Evolutionary conservation across 2,797 vertebrate species (phyloP), one percentile per base, ranked within the genome.

Genomic region (Babyrousa celebensis): DNA sequence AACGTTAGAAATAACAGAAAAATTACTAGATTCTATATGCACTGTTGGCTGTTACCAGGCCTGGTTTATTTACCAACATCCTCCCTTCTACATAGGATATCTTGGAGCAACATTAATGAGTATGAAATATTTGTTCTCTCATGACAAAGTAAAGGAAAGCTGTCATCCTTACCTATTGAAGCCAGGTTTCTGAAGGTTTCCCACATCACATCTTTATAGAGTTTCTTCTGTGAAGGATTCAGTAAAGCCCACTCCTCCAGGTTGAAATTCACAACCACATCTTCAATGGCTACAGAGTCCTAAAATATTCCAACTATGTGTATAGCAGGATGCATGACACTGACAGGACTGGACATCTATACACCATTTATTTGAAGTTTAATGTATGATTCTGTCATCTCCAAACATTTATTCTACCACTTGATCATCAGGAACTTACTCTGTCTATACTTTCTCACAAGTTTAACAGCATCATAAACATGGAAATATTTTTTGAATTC

Each of bases 211-310:
- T 93, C 83, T 85, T 60, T 62, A 32, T 93, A 96, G 40, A 97
- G 95, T 60, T 88, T 90, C 78, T 86, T 93, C 90, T 97, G 93
- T 43, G 78, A 74, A 27, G 62, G 21, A 68, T 93, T 70, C 65
- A 96, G 65, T 88, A 96, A 65, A 86, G 54, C 77, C 95, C 93
- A 96, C 18, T 95, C 93, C 40, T 95, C 95, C 43, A 67, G 32
- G 6, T 32, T 91, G 60, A 97, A 97, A 67, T 68, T 91, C 67
- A 96, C 54, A 20, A 79, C 63, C 78, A 97, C 87, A 95, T 97
- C 93, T 15, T 97, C 96, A 9, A 72, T 75, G 54, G 87, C 48
- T 54, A 97, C 71, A 0, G 36, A 75, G 70, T 91, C 83, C 95
- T 97, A 48, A 88, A 88, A 79, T 21, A 87, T 25, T 12, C 65